These are phyloP conservation scores for Rhadinocentrus ornatus DNA, from an alignment of 2,797 vertebrate genomes.

Conservation along the genomic window DNA sequence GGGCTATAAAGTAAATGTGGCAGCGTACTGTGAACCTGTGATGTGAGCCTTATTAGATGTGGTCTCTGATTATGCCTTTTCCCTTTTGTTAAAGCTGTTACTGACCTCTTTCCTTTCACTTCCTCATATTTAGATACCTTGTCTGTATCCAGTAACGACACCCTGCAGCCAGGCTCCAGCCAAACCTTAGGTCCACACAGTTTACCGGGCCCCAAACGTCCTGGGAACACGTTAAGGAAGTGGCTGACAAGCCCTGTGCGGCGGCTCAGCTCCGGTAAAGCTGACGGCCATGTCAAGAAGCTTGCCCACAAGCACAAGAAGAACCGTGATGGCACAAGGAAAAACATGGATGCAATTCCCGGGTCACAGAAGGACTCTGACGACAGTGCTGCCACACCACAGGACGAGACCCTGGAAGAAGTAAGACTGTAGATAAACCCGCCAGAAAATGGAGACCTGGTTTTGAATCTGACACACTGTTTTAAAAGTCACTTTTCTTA, in stretches of 20 bases:
- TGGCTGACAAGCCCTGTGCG: slow-evolving; percentile 98
- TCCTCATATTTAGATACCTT: slow-evolving; percentile 85
- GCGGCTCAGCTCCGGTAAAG: slow-evolving; percentile 95
- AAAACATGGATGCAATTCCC: slow-evolving; percentile 86
- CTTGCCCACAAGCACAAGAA: slow-evolving; percentile 98
- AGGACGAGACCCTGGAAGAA: slow-evolving; percentile 95
- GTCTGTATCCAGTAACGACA: slow-evolving; percentile 93
- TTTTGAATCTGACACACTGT: not conserved
- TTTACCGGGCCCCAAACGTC: slow-evolving; percentile 92
- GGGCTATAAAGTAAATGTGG: not conserved
- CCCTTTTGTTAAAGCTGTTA: not conserved
- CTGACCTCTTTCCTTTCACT: not conserved
- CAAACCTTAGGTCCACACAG: slow-evolving; percentile 87
- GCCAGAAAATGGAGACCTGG: accelerated
- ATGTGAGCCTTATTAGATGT: not conserved
- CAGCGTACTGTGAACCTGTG: slow-evolving; percentile 3
- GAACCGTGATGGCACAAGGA: slow-evolving; percentile 88
- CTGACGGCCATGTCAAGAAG: slow-evolving; percentile 94
- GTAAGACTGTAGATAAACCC: slow-evolving; percentile 67
- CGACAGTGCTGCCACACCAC: slow-evolving; percentile 92
- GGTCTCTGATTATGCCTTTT: not conserved
- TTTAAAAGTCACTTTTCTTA: not conserved
- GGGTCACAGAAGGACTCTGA: slow-evolving; percentile 94
- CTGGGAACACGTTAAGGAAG: slow-evolving; percentile 94
- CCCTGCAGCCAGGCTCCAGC: slow-evolving; percentile 91